phyloP scores from a whole-genome alignment of 2,113 vertebrate genomes.

The Dicerorhinus sumatrensis region DNA sequence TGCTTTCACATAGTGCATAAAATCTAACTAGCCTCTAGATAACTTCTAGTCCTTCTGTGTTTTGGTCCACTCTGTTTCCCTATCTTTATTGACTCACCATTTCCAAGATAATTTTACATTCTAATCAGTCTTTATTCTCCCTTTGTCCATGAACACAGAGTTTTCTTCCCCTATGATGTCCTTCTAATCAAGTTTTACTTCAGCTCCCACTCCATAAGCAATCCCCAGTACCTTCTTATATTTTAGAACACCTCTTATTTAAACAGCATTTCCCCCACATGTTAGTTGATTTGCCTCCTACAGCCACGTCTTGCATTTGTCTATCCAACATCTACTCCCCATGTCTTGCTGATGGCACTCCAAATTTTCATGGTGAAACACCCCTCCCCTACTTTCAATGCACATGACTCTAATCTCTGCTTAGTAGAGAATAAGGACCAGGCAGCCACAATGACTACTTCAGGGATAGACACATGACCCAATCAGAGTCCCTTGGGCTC shows the following conservation, averaged over 20 bases:
- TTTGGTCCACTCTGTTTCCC: not conserved
- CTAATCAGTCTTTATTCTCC: not conserved
- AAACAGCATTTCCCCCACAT: not conserved
- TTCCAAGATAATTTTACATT: slow-evolving; percentile 20
- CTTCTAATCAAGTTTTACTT: not conserved
- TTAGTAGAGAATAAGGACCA: not conserved
- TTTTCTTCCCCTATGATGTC: not conserved
- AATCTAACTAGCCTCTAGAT: not conserved
- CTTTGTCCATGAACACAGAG: not conserved
- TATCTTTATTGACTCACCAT: not conserved
- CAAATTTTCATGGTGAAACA: not conserved
- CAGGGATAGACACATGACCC: not conserved
- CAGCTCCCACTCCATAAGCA: not conserved
- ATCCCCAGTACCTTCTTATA: not conserved
- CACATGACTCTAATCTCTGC: not conserved
- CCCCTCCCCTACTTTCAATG: not conserved
- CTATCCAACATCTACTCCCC: not conserved
- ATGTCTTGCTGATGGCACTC: not conserved
- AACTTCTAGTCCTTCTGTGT: not conserved
- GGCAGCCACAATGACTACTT: not conserved
- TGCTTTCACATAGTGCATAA: not conserved
- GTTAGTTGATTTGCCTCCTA: not conserved
- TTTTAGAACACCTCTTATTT: not conserved
- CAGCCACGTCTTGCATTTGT: not conserved
- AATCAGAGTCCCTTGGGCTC: not conserved